Base-by-base conservation (phyloP, 2,888 invertebrate genomes). In the Drosophila cracens region DNA sequence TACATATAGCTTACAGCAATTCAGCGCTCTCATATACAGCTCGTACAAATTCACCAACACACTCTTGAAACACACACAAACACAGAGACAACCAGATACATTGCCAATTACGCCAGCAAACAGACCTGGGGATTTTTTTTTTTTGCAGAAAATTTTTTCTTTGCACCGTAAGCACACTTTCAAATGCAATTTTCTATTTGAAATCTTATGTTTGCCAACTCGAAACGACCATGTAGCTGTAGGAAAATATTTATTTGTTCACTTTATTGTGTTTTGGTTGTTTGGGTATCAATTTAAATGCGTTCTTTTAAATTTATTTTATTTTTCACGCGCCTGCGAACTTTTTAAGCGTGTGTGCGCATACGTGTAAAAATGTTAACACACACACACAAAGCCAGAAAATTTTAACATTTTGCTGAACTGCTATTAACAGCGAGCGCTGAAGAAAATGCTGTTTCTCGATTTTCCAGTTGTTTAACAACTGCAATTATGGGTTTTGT, bases 61-160 rank as follows among this genome's bases (percentile, higher is more conserved):
- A 65, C 61, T 60, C 61, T 66, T 68, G 58, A 56, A 61, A 52
- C 38, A 59, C 48, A 43, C 69, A 76, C 72, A 59, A 64, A 71
- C 61, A 60, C 66, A 69, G 33, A 52, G 11, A 61, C 71, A 76
- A 70, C 64, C 67, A 79, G 54, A 75, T 79, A 82, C 76, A 82
- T 74, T 65, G 78, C 76, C 76, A 85, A 87, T 82, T 87, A 87
- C 78, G 82, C 79, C 82, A 87, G 74, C 89, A 81, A 82, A 82
- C 90, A 88, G 91, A 91, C 91, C 91, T 91, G 92, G 91, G 91
- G 86, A 83, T 90, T 90, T 91, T 86, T 87, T 75, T 88, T 74
- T 77, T 74, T 77, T 77, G 70, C 75, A 70, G 77, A 81, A 73
- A 77, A 68, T 46, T 69, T 87, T 83, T 87, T 77, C 83, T 78